Percentiles rank a stretch among this genome's conserved stretches.
phyloP scores from a whole-genome alignment of 2,888 invertebrate genomes.

The Clusia tigrina region DNA sequence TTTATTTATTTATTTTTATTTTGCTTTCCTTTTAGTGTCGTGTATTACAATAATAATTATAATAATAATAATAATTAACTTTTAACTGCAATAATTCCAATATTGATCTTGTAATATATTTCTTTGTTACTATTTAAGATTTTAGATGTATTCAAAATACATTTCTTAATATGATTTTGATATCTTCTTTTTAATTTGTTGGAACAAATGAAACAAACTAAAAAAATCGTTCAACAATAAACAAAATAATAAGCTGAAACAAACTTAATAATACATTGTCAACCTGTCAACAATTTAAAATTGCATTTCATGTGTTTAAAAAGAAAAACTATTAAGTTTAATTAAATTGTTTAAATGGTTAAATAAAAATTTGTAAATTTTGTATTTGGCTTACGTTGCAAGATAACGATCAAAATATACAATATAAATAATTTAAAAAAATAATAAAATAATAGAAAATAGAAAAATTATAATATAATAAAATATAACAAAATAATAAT shows the following conservation, averaged over 20 bases:
- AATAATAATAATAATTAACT: not conserved
- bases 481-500: too few species aligned
- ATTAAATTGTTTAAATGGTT: conserved; percentile 28
- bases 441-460: not conserved
- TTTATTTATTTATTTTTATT: not conserved
- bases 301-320: conserved; percentile 10
- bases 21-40: conserved; percentile 8
- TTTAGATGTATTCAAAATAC: conserved; percentile 39
- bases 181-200: not conserved
- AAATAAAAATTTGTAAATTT: conserved; percentile 24
- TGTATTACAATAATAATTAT: conserved; percentile 8
- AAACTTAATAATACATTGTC: conserved; percentile 1
- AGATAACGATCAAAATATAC: conserved; percentile 30
- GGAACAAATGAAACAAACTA: not conserved
- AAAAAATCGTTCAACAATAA: conserved; percentile 11
- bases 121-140: conserved; percentile 19
- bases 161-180: conserved; percentile 31
- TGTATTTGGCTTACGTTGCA: conserved; percentile 30
- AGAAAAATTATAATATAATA: not conserved
- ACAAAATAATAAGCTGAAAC: not conserved
- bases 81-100: conserved; percentile 12
- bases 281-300: conserved; percentile 18
- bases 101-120: conserved; percentile 22
- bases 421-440: not conserved
- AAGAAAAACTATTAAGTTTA: conserved; percentile 8